Conservation (phyloP, 1,140 invertebrate species). For the Monomorium pharaonis region DNA sequence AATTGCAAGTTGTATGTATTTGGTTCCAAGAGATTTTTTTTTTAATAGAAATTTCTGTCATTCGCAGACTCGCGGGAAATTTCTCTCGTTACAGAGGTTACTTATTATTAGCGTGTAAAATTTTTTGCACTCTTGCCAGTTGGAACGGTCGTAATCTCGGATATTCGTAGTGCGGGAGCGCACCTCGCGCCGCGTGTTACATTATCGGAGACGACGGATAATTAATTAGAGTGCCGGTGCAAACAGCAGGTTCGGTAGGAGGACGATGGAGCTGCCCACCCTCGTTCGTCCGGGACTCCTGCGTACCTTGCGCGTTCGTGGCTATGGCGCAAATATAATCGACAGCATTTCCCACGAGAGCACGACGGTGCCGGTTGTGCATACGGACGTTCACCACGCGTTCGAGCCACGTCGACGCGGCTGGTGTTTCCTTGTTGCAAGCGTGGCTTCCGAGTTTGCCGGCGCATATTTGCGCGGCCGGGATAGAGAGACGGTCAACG, state of each 20-base stretch:
- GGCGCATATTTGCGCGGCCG: constrained; percentile 45
- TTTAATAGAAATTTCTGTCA: not conserved
- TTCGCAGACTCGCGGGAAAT: not conserved
- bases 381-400: constrained; percentile 27
- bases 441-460: constrained; percentile 41
- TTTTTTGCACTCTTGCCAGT: not conserved
- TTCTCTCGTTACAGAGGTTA: not conserved
- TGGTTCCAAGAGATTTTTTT: not conserved
- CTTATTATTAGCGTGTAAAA: not conserved
- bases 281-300: constrained; percentile 53
- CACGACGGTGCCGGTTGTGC: constrained; percentile 43
- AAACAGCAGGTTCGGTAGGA: constrained; percentile 67
- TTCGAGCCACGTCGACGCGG: constrained; percentile 18
- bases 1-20: not conserved
- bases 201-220: constrained; percentile 72
- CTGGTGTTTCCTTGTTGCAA: constrained; percentile 55
- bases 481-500: constrained; percentile 29
- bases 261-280: constrained; percentile 3
- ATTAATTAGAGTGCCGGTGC: constrained; percentile 78
- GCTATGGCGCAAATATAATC: constrained; percentile 75
- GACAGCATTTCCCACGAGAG: constrained; percentile 73
- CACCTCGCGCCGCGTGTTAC: constrained; percentile 38
- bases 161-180: constrained; percentile 19
- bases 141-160: constrained; percentile 22
- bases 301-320: constrained; percentile 53